Percentiles rank a stretch among this genome's conserved stretches.
These are phyloP conservation scores for Plectus sambesii DNA, from an alignment of 1,140 invertebrate species.

Conservation along the genomic window DNA sequence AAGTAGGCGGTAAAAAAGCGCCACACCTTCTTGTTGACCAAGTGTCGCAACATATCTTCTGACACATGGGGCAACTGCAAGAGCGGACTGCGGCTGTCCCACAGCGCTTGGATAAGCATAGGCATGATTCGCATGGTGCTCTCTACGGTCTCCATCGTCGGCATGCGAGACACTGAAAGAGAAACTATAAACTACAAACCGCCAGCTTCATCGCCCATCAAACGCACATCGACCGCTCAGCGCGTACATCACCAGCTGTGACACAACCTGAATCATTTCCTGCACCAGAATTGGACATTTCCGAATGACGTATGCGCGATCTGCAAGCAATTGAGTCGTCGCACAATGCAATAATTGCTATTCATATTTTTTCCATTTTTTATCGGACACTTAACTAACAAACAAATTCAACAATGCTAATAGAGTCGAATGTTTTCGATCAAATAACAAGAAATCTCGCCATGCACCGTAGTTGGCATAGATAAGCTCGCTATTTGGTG, in stretches of 20 bases:
- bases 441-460: too few species aligned
- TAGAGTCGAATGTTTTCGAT: too few species aligned
- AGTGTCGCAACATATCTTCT: slow-evolving; percentile 83
- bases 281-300: slow-evolving; percentile 91
- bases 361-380: too few species aligned
- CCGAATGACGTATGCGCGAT: slow-evolving; percentile 64
- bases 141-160: slow-evolving; percentile 86
- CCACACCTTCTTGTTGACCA: slow-evolving; percentile 63
- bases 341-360: slow-evolving; percentile 13
- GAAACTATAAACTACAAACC: slow-evolving; percentile 31
- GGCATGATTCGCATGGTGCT: slow-evolving; percentile 91
- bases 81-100: slow-evolving; percentile 81
- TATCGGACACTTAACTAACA: too few species aligned
- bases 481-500: too few species aligned
- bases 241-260: slow-evolving; percentile 79
- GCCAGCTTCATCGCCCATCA: slow-evolving; percentile 4
- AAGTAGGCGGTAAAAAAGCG: background rate
- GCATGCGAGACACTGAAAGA: slow-evolving; percentile 59
- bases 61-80: slow-evolving; percentile 88
- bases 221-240: slow-evolving; percentile 71
- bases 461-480: too few species aligned
- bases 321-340: slow-evolving; percentile 35
- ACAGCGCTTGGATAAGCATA: slow-evolving; percentile 90
- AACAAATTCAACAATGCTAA: too few species aligned
- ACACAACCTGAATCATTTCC: slow-evolving; percentile 89